Base-by-base conservation (phyloP, 2,113 vertebrate species). In the Varanus komodoensis region DNA sequence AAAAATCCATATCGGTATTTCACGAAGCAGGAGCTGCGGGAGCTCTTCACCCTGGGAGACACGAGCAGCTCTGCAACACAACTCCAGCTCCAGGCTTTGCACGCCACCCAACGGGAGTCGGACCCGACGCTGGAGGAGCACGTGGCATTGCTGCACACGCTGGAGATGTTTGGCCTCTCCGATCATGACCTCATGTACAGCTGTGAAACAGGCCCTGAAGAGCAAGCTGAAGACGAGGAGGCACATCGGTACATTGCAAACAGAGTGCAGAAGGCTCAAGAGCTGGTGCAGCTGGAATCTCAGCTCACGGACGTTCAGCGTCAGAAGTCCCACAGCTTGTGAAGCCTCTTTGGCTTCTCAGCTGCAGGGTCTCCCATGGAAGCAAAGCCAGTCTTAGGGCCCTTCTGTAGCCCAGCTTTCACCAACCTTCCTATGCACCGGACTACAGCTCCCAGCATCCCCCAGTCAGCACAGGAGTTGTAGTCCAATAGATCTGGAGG, bases 1-100 rank as follows among this genome's bases (percentile, higher is more conserved):
- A 99, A 99, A 97, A 99, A 99, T 91, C 99, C 98, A 0, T 99
- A 98, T 54, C 96, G 99, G 0, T 99, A 99, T 96, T 99, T 99
- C 94, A 98, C 98, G 94, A 98, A 98, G 73, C 99, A 99, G 92
- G 99, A 99, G 17, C 95, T 99, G 74, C 98, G 98, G 92, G 99
- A 99, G 93, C 98, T 99, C 6, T 99, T 99, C 94, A 97, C 95
- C 0, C 57, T 99, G 54, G 97, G 98, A 94, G 98, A 99, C 17
- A 96, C 98, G 0, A 96, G 69, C 15, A 97, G 95, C 0, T 99
- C 99, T 0, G 94, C 96, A 6, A 99, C 99, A 0, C 99, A 99
- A 96, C 91, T 98, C 85, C 99, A 99, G 95, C 98, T 99, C 80
- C 98, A 99, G 95, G 95, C 96, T 1, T 79, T 99, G 95, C 99